Conservation (phyloP, 2,113 vertebrate genomes). For the Gymnarchus niloticus region DNA sequence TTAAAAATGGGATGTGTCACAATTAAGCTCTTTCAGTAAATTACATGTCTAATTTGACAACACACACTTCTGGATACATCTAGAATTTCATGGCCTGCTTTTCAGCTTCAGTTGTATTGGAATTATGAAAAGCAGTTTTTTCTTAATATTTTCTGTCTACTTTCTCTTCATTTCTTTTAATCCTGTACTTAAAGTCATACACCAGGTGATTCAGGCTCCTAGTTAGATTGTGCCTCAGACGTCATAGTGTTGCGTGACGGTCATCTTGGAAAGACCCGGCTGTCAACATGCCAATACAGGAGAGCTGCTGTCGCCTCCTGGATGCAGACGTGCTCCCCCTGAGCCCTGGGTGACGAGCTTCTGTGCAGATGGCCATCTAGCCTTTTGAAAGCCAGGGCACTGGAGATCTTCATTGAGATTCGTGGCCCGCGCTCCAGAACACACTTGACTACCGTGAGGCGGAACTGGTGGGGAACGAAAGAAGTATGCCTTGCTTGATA, state of each 20-base stretch:
- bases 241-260: neutral
- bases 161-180: no score
- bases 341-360: constrained; percentile 24
- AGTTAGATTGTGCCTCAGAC: neutral
- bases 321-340: constrained; percentile 21
- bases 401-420: constrained; percentile 40
- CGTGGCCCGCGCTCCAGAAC: constrained; percentile 9
- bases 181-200: neutral
- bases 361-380: constrained; percentile 42
- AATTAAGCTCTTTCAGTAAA: constrained; percentile 72
- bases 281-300: constrained; percentile 24
- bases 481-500: constrained; percentile 37
- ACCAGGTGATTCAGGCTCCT: neutral
- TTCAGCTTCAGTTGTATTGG: neutral
- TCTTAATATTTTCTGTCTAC: neutral
- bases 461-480: constrained; percentile 29
- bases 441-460: neutral
- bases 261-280: constrained; percentile 15
- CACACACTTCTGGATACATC: constrained; percentile 50
- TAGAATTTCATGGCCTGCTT: neutral
- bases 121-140: neutral
- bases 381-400: constrained; percentile 29
- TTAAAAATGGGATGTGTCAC: constrained; percentile 69
- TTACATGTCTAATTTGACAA: constrained; percentile 74
- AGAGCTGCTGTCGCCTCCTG: constrained; percentile 23